These are phyloP conservation scores for Alloscopus bannaensis DNA, from an alignment of 2,888 invertebrate genomes.

Conservation along the genomic window DNA sequence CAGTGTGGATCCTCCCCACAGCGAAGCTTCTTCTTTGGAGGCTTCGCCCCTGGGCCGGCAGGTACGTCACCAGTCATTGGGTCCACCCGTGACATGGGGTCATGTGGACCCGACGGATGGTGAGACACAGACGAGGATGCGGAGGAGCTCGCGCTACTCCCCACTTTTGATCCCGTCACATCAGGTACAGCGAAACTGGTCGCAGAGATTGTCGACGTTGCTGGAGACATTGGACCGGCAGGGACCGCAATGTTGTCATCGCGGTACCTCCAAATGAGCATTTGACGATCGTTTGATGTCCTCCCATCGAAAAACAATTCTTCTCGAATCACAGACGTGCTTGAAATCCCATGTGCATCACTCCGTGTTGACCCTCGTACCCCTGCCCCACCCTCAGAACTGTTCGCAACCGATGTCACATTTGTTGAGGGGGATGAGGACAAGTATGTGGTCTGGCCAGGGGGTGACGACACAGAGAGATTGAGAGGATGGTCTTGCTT, in stretches of 20 bases:
- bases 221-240: constrained; percentile 37
- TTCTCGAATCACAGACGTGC: constrained; percentile 42
- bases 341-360: not conserved
- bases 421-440: constrained; percentile 13
- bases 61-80: not conserved
- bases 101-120: constrained; percentile 18
- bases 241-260: constrained; percentile 40
- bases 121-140: constrained; percentile 43
- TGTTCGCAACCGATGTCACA: not conserved
- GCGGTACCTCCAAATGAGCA: constrained; percentile 48
- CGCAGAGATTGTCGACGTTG: constrained; percentile 26
- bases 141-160: constrained; percentile 44
- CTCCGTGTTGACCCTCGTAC: not conserved
- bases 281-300: constrained; percentile 38
- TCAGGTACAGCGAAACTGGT: constrained; percentile 41
- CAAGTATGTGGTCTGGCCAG: constrained; percentile 18
- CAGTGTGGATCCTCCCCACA: constrained; percentile 84
- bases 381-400: not conserved
- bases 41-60: constrained; percentile 24
- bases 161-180: constrained; percentile 27
- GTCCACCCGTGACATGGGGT: not conserved
- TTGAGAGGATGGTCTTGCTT: constrained; percentile 54
- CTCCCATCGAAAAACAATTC: constrained; percentile 52
- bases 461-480: constrained; percentile 49
- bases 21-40: constrained; percentile 78